Base-by-base conservation (phyloP, 35 echinoderm and acorn worm species). In the Diadema setosum region DNA sequence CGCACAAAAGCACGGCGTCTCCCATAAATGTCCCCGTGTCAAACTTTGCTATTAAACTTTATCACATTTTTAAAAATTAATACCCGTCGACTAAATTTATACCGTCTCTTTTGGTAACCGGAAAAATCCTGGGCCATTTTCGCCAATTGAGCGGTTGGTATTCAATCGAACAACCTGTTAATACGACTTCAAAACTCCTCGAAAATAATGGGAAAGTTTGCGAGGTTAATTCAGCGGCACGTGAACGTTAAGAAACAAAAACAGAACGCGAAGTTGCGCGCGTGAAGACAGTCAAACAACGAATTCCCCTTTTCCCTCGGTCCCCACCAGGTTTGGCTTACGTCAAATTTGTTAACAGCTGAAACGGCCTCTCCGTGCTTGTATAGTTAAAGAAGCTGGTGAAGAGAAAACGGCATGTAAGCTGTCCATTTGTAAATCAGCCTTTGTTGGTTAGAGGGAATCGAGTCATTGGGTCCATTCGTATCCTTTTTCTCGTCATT, bases 61-160 rank as follows among this genome's bases (percentile, higher is more conserved):
- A 78, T 78, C 73, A 78, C 73, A 78, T 78, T 78, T 78, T 78
- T 78, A 78, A 78, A 78, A 78, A 78, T 78, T 78, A 78, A 78
- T 78, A 78, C 73, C 73, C 73, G 73, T 78, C 73, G 73, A 78
- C 39, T 78, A 78, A 78, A 78, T 78, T 78, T 78, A 78, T 78
- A 78, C 73, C 37, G 37, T 78, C 73, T 43, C 63, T 67, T 67
- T n/a, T n/a, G n/a, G n/a, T n/a, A n/a, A n/a, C n/a, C 9, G 48
- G n/a, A 52, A 52, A 52, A 52, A 11, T 9, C 9, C n/a, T 42
- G 40, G 73, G 37, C 73, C 29, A 78, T 78, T 78, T 78, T 78
- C 37, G 34, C 24, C 73, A 41, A 78, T 78, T 42, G 40, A 78
- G 24, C 73, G 73, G 14, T 8, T 21, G 73, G 73, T 44, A 78